Base-by-base conservation (phyloP, 2,888 invertebrate genomes). In the Pelosia muscerda region DNA sequence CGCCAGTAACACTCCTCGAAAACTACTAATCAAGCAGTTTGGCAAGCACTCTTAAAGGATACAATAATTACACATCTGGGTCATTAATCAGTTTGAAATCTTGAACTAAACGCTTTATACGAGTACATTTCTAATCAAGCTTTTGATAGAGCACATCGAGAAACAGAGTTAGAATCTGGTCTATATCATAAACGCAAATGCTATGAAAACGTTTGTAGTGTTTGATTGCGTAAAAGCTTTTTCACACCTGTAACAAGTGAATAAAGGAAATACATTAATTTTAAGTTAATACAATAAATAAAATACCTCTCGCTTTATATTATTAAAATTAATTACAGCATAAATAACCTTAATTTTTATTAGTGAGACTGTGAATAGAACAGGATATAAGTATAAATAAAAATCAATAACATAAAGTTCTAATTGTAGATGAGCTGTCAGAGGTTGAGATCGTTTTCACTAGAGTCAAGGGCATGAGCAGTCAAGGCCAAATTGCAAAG, bases 401-500 rank as follows among this genome's bases (percentile, higher is more conserved):
- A 8, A 13, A 63, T 9, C 19, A n/a, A 2, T 34, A 26, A 26
- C 34, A 11, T 15, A 19, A 54, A 67, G 59, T 63, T 61, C 25
- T n/a, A 49, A 62, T 42, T 64, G 71, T 73, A 81, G 82, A 87
- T 86, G 84, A 80, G 78, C 79, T 75, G 65, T 71, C 71, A 66
- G 72, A 76, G 77, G 80, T 76, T 73, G 79, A 75, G 76, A 72
- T 76, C 81, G 88, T 91, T 94, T 94, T 94, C 94, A 86, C 94
- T 82, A 80, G 81, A 92, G 91, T 93, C 94, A 94, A 94, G 94
- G 94, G 84, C 90, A 85, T 72, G 75, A 53, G 81, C 83, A 90
- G 93, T 94, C 94, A 94, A 94, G 94, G 94, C 91, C 85, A 72
- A 66, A 77, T 93, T 93, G 92, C 92, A 89, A 86, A 91, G 90